Percentiles rank a stretch among this genome's conserved stretches.
Conservation (phyloP, 2,888 invertebrate species). For the Campopleginae sp. region DNA sequence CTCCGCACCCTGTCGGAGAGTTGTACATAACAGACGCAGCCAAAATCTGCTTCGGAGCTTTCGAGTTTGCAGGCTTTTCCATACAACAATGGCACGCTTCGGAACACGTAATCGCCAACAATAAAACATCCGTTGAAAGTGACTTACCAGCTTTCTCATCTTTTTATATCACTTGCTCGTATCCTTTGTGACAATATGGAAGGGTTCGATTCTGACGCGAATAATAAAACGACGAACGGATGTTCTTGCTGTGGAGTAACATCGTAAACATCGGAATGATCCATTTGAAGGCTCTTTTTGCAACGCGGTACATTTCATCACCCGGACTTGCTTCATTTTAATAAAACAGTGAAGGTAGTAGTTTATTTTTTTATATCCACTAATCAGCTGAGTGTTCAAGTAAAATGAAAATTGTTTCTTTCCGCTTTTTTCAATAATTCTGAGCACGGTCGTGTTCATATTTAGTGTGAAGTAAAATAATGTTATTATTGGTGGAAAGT, state of each 20-base stretch:
- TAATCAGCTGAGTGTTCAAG: background rate
- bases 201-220: background rate
- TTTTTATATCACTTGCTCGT: background rate
- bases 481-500: background rate
- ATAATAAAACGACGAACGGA: background rate
- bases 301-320: background rate
- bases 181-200: background rate
- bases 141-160: background rate
- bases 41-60: conserved; percentile 32
- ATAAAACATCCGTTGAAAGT: conserved; percentile 19
- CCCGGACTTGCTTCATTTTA: background rate
- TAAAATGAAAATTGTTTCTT: background rate
- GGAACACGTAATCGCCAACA: conserved; percentile 1
- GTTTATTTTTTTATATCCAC: background rate
- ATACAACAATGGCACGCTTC: conserved; percentile 8
- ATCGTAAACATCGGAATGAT: background rate
- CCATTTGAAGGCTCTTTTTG: background rate
- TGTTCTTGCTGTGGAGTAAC: background rate
- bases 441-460: too few species aligned
- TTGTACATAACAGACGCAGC: conserved; percentile 36
- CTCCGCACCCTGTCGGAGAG: conserved; percentile 17
- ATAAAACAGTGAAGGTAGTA: background rate
- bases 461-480: background rate
- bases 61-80: conserved; percentile 14
- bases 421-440: background rate